Percentiles rank a stretch among this genome's conserved stretches.
phyloP scores from a whole-genome alignment of 2,113 vertebrate genomes.

The Phalacrocorax carbo region DNA sequence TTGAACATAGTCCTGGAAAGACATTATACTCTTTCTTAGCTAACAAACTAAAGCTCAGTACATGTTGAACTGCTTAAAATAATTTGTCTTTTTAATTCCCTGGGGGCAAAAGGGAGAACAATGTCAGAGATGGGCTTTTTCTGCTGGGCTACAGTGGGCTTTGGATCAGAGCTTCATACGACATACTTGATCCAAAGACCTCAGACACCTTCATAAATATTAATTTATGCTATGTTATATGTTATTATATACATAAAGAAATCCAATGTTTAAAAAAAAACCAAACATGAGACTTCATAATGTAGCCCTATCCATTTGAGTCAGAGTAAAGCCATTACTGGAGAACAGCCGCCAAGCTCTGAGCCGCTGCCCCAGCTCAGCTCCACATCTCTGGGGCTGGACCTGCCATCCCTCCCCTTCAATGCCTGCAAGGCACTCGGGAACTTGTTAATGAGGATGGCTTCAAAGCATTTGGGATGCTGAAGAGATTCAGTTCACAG shows the following conservation, averaged over 20 bases:
- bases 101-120: neutral
- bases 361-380: neutral
- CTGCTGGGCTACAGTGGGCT: neutral
- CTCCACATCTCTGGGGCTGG: neutral
- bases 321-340: neutral
- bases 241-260: neutral
- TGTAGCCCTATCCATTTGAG: neutral
- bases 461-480: neutral
- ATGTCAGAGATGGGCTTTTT: neutral
- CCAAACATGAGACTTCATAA: neutral
- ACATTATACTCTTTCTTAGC: neutral
- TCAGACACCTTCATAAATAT: neutral
- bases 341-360: neutral
- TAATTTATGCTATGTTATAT: neutral
- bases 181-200: neutral
- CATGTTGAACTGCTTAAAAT: neutral
- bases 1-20: slow-evolving; percentile 11
- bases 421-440: neutral
- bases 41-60: neutral
- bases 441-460: neutral
- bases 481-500: neutral
- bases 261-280: neutral
- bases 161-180: neutral
- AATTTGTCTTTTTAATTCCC: neutral
- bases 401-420: neutral